Conservation (phyloP, 2,113 vertebrate species). For the Electrona antarctica region DNA sequence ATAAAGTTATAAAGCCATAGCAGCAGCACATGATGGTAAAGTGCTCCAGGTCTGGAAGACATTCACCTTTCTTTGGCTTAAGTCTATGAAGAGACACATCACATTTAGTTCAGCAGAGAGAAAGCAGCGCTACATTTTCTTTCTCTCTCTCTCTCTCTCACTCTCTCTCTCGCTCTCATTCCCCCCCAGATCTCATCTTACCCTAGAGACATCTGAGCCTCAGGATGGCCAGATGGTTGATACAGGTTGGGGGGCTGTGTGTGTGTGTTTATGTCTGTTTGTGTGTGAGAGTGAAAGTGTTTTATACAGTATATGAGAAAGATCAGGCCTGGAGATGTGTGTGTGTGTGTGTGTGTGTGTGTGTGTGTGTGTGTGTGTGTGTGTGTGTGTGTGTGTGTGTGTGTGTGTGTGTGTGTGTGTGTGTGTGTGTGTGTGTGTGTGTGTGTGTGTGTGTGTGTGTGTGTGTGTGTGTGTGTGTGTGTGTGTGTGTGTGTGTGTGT, state of each 20-base stretch:
- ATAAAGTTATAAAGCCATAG: too few relatives aligned
- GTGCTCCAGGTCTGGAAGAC: too few relatives aligned
- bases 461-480: background rate
- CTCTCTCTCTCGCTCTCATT: background rate
- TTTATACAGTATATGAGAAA: background rate
- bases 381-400: background rate
- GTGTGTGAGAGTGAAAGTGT: slow-evolving; percentile 26
- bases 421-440: too few relatives aligned
- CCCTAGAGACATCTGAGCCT: slow-evolving; percentile 73
- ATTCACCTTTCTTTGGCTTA: too few relatives aligned
- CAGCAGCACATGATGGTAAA: too few relatives aligned
- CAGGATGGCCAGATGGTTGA: slow-evolving; percentile 75
- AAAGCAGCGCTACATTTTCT: background rate
- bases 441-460: background rate
- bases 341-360: background rate
- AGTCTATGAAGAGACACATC: too few relatives aligned
- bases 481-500: background rate
- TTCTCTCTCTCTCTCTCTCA: background rate
- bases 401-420: background rate
- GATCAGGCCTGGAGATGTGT: background rate
- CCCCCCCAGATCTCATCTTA: slow-evolving; percentile 63
- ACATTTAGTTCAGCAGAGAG: too few relatives aligned
- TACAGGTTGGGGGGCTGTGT: slow-evolving; percentile 58
- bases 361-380: slow-evolving; percentile 8
- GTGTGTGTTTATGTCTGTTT: slow-evolving; percentile 48